phyloP scores from a whole-genome alignment of 2,888 invertebrate genomes.

The Mythimna ferrago region DNA sequence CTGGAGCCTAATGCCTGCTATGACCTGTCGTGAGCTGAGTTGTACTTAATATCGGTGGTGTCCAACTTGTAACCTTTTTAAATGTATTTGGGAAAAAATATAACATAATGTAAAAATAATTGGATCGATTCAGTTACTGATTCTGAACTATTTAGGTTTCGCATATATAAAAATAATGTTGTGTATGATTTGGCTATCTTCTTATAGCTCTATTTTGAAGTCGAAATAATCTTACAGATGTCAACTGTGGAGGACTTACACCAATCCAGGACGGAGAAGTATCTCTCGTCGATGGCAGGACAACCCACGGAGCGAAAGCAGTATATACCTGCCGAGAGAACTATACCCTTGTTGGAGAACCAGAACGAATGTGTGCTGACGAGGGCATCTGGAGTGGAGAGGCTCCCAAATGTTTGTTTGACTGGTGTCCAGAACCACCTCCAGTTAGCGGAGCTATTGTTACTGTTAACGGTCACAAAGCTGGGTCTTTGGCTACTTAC shows the following conservation, averaged over 20 bases:
- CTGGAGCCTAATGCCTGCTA: no score
- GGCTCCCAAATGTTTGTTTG: slow-evolving; percentile 95
- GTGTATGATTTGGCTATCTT: background rate
- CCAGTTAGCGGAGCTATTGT: slow-evolving; percentile 94
- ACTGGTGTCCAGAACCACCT: slow-evolving; percentile 97
- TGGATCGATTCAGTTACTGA: no score
- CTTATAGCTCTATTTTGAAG: background rate
- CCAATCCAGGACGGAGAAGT: slow-evolving; percentile 94
- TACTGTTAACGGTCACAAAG: slow-evolving; percentile 93
- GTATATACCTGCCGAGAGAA: slow-evolving; percentile 95
- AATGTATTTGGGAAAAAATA: no score
- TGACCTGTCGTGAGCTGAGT: no score
- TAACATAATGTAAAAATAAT: no score
- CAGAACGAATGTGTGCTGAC: slow-evolving; percentile 93
- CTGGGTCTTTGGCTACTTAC: slow-evolving; percentile 95
- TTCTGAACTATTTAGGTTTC: no score
- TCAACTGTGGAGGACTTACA: slow-evolving; percentile 94
- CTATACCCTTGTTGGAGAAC: slow-evolving; percentile 95
- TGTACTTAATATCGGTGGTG: no score
- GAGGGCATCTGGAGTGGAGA: slow-evolving; percentile 95
- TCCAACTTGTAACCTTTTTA: no score
- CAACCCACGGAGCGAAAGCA: slow-evolving; percentile 95
- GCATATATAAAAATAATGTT: no score
- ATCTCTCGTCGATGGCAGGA: slow-evolving; percentile 92
- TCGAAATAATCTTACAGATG: slow-evolving; percentile 90